phyloP scores from a whole-genome alignment of 2,113 vertebrate genomes.

The Sylvia atricapilla region DNA sequence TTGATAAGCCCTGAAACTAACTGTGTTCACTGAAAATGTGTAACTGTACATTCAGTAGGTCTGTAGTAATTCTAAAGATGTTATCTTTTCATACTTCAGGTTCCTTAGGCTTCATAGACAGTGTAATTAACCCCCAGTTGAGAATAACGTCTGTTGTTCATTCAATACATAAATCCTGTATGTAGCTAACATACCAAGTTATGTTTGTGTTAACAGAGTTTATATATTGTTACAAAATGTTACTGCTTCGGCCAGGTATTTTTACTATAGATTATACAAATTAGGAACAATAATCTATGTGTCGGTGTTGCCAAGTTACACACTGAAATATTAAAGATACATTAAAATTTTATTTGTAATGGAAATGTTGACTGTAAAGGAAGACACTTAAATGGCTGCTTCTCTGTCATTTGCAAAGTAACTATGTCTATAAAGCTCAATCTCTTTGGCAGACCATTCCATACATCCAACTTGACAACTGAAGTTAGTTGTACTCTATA shows the following conservation, averaged over 20 bases:
- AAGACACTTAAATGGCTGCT: background rate
- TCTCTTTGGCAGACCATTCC: background rate
- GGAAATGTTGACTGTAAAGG: background rate
- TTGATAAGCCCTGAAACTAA: background rate
- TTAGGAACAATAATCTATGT: background rate
- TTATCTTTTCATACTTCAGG: background rate
- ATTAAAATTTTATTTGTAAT: background rate
- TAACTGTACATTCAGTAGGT: background rate
- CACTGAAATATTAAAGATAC: background rate
- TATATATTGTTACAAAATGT: constrained; percentile 7
- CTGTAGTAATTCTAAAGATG: background rate
- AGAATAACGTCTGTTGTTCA: background rate
- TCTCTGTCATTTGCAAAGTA: background rate
- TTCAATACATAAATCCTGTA: background rate
- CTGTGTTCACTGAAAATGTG: background rate
- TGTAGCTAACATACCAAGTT: background rate
- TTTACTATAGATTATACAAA: background rate
- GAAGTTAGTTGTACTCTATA: background rate
- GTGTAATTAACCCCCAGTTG: background rate
- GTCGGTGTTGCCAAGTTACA: background rate
- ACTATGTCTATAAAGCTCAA: background rate
- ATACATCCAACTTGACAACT: background rate
- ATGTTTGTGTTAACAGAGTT: background rate
- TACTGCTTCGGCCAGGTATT: background rate
- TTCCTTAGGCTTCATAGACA: background rate